A percentile compares a stretch with the other conserved stretches of the same genome.
These are phyloP conservation scores for Cheiracanthium punctorium DNA, from an alignment of 2,888 invertebrate genomes.

Conservation along the genomic window DNA sequence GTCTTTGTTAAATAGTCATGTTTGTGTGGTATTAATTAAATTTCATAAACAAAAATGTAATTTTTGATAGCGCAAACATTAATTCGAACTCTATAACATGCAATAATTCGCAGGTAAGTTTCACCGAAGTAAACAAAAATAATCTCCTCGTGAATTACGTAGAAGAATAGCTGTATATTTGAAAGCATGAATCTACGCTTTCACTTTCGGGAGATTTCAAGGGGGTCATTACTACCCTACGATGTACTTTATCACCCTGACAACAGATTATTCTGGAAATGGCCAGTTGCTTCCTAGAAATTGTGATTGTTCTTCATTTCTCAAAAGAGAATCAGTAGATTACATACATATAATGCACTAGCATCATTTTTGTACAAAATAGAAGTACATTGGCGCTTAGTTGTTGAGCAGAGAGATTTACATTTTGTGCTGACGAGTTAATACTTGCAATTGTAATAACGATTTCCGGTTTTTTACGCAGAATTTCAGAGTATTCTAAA, in stretches of 20 bases:
- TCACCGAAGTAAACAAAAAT: neutral
- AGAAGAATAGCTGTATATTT: neutral
- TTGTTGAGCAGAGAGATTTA: too few species aligned
- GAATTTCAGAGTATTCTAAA: too few species aligned
- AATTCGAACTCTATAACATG: neutral
- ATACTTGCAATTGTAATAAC: too few species aligned
- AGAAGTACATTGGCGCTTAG: too few species aligned
- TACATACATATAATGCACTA: too few species aligned
- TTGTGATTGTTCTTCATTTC: neutral
- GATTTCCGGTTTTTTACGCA: too few species aligned
- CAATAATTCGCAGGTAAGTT: neutral
- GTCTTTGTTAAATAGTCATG: too few species aligned
- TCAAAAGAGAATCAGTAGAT: neutral
- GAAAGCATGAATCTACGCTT: neutral
- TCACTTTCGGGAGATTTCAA: neutral
- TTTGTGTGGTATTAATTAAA: too few species aligned
- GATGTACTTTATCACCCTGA: neutral
- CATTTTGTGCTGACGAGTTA: too few species aligned
- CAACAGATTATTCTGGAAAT: neutral
- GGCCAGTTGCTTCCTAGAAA: neutral
- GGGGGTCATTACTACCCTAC: neutral
- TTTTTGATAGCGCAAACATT: neutral
- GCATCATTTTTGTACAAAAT: too few species aligned
- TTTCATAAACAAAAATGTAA: too few species aligned
- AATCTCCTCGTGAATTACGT: neutral